Evolutionary conservation across 1,140 invertebrate genomes (phyloP).

Genomic region (Brachionus rotundiformis): DNA sequence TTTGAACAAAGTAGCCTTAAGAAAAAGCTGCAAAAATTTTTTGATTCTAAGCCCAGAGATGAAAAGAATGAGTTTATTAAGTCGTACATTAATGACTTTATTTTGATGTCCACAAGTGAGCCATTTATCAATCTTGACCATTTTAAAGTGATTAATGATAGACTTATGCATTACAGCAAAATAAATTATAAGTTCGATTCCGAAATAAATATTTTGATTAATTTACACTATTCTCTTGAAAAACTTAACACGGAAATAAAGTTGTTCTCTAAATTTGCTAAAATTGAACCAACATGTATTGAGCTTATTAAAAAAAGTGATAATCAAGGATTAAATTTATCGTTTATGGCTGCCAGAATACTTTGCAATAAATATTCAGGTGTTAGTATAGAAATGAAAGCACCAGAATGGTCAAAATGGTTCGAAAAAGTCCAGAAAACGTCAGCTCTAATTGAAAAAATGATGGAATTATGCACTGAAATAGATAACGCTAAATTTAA

Average conservation of each 20-base stretch:
- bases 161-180: neutral
- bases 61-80: neutral
- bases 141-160: neutral
- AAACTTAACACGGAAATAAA: constrained; percentile 1
- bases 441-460: neutral
- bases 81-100: constrained; percentile 11
- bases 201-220: neutral
- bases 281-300: neutral
- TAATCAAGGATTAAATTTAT: constrained; percentile 3
- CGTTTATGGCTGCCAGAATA: constrained; percentile 4
- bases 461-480: neutral
- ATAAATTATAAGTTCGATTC: neutral
- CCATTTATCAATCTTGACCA: neutral
- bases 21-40: neutral
- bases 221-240: neutral
- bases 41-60: neutral
- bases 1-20: constrained; percentile 3
- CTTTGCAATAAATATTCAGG: neutral
- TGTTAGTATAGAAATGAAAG: neutral
- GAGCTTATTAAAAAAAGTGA: neutral
- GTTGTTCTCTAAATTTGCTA: constrained; percentile 18
- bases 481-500: neutral
- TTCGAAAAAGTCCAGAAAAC: constrained; percentile 28
- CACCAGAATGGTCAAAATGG: constrained; percentile 6
- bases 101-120: neutral